A percentile compares a stretch with the other conserved stretches of the same genome.
Evolutionary conservation across 2,888 invertebrate species (phyloP).

Genomic region (Eupelmus urozonus): DNA sequence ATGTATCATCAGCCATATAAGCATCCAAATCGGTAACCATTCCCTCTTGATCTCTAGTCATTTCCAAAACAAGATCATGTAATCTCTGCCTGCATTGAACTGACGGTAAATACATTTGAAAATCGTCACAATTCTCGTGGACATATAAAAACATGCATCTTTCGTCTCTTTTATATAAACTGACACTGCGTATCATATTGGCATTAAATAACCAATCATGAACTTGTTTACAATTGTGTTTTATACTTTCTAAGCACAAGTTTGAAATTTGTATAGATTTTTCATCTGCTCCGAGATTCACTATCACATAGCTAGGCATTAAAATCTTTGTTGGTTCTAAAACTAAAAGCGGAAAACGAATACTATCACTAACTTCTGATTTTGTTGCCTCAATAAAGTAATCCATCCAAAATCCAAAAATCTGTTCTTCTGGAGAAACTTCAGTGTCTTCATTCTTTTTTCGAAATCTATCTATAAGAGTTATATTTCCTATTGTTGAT

Average conservation of each 20-base stretch:
- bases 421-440: constrained; percentile 88
- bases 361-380: constrained; percentile 87
- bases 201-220: constrained; percentile 97
- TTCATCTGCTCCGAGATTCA: constrained; percentile 95
- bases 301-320: constrained; percentile 97
- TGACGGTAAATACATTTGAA: constrained; percentile 98
- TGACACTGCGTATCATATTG: constrained; percentile 91
- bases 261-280: constrained; percentile 94
- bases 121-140: constrained; percentile 98
- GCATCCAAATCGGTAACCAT: constrained; percentile 87
- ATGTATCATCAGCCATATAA: constrained; percentile 77
- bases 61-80: constrained; percentile 89
- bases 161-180: constrained; percentile 96
- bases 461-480: constrained; percentile 93
- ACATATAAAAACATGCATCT: constrained; percentile 98
- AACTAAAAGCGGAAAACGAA: constrained; percentile 93
- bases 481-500: constrained; percentile 97
- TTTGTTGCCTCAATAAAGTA: constrained; percentile 97
- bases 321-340: constrained; percentile 94
- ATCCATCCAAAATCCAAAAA: constrained; percentile 99
- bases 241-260: constrained; percentile 88
- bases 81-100: constrained; percentile 89
- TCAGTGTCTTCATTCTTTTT: constrained; percentile 87
- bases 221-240: constrained; percentile 88
- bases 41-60: constrained; percentile 92